phyloP scores from a whole-genome alignment of 2,888 invertebrate species.

The Ischnus inquisitorius region DNA sequence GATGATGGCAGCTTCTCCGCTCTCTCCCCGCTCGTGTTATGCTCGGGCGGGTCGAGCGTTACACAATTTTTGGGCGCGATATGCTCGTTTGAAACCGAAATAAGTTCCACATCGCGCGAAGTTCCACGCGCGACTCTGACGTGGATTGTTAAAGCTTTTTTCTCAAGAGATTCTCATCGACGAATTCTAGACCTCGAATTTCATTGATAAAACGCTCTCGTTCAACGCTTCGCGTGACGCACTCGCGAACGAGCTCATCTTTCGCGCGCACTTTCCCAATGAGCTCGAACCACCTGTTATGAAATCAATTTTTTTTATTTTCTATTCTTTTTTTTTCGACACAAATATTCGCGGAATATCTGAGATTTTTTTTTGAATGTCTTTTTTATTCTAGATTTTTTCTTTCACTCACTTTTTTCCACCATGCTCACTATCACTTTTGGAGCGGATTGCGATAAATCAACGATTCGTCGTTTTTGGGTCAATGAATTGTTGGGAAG shows the following conservation, averaged over 20 bases:
- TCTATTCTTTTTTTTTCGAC: constrained; percentile 5
- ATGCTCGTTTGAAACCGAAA: constrained; percentile 61
- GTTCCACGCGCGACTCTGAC: constrained; percentile 7
- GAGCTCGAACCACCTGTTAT: constrained; percentile 51
- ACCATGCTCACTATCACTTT: constrained; percentile 77
- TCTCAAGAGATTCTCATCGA: neutral
- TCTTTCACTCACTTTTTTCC: constrained; percentile 83
- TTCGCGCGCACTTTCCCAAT: constrained; percentile 40
- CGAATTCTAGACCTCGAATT: neutral
- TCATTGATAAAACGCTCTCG: neutral
- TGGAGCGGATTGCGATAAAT: constrained; percentile 1
- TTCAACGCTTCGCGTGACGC: neutral
- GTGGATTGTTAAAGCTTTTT: constrained; percentile 20
- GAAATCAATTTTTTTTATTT: constrained; percentile 15
- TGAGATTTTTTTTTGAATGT: neutral
- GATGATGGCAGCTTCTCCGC: constrained; percentile 39
- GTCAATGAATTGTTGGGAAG: neutral
- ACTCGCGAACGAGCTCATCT: too few relatives aligned
- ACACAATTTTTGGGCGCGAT: constrained; percentile 57
- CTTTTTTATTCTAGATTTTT: neutral
- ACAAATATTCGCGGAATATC: neutral
- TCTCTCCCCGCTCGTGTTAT: constrained; percentile 25
- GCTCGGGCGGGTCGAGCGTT: constrained; percentile 23
- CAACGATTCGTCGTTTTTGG: neutral
- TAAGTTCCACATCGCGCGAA: constrained; percentile 44